phyloP scores from a whole-genome alignment of 1,140 invertebrate genomes.

The Caenorhabditis inopinata region DNA sequence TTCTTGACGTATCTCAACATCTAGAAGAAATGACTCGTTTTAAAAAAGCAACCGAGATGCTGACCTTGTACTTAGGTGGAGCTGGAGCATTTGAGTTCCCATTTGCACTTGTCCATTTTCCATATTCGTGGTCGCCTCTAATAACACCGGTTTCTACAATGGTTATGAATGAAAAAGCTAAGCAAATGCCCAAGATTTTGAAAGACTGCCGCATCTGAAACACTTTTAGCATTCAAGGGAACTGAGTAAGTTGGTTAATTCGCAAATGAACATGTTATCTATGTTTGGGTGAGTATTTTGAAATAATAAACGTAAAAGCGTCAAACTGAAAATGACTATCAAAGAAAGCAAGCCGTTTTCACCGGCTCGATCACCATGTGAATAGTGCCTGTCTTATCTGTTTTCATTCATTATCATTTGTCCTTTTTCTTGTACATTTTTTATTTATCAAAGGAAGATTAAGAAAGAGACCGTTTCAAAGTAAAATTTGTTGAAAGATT shows the following conservation, averaged over 20 bases:
- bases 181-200: neutral
- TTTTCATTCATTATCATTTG: neutral
- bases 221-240: too few species aligned
- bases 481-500: neutral
- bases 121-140: neutral
- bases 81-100: neutral
- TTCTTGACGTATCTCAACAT: constrained; percentile 30
- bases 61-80: constrained; percentile 9
- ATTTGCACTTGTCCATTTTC: neutral
- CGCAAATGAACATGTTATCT: too few species aligned
- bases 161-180: neutral
- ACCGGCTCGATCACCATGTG: constrained; percentile 16
- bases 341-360: neutral
- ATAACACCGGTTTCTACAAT: neutral
- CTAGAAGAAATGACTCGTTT: neutral
- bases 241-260: too few species aligned
- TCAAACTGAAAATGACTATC: neutral
- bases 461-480: neutral
- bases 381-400: neutral
- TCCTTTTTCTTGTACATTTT: constrained; percentile 20
- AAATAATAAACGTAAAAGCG: too few species aligned
- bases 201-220: constrained; percentile 9
- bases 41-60: too few species aligned
- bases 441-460: neutral
- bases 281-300: too few species aligned